Base-by-base conservation (phyloP, 2,888 invertebrate genomes). In the Villa cingulata region DNA sequence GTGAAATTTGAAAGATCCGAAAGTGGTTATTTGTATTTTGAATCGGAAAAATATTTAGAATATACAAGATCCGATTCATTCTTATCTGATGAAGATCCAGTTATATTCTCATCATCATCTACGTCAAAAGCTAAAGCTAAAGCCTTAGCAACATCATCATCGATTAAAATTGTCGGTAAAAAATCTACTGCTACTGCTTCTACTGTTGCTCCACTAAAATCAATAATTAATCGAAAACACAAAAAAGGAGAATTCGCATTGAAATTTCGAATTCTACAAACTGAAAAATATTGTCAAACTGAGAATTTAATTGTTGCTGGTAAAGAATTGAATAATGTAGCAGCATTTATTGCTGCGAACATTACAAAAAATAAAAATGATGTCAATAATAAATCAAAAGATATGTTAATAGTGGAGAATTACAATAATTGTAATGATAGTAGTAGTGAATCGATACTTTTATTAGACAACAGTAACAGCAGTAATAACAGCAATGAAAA, bases 1-100 rank as follows among this genome's bases (percentile, higher is more conserved):
- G 75, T 83, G 27, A 74, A 76, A 50, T 83, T 78, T 65, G 74
- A 73, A 51, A 76, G 83, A 57, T 83, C 81, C 57, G 75, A 75
- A 41, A 77, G 78, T 57, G 83, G 83, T 48, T 72, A 73, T 53
- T 64, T 77, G 53, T 77, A 74, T 64, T 65, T 79, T 48, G 77
- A 76, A 54, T 70, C 68, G 3, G 74, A 74, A 43, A 60, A 59
- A 34, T 64, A 61, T 55, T 53, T 60, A 37, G 59, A 61, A 48
- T 64, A 62, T 55, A 57, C 58, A 10, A 56, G 58, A 15, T 52
- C 50, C 17, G 60, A 62, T 51, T 55, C 49, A 16, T 55, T 53
- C 38, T 46, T 58, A 36, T 53, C 57, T 15, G 60, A 60, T 43
- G 61, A 60, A 20, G 59, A 61, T 37, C 34, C 34, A 27, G 18